Percentiles rank a stretch among this genome's conserved stretches.
phyloP scores from a whole-genome alignment of 1,140 invertebrate species.

The Oedothorax gibbosus region DNA sequence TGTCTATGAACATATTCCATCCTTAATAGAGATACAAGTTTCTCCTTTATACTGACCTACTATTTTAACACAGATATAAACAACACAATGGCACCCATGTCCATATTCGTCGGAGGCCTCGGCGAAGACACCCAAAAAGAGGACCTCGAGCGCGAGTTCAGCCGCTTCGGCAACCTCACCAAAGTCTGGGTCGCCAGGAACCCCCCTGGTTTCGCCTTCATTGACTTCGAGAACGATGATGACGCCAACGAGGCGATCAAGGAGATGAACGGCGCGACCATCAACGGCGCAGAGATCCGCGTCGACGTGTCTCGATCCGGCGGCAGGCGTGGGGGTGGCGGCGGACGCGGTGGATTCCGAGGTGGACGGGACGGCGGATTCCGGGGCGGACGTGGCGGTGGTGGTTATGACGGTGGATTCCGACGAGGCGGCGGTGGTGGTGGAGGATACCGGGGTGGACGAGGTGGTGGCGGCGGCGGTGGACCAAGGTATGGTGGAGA shows the following conservation, averaged over 20 bases:
- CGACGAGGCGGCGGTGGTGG: background rate
- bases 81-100: constrained; percentile 43
- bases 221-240: constrained; percentile 74
- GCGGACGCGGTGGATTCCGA: constrained; percentile 37
- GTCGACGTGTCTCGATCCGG: constrained; percentile 63
- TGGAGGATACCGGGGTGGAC: constrained; percentile 12
- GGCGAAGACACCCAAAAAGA: constrained; percentile 61
- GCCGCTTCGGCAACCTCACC: constrained; percentile 72
- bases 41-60: too few species aligned
- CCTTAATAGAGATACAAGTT: too few species aligned
- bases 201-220: constrained; percentile 74
- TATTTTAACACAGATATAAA: too few species aligned
- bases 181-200: constrained; percentile 76
- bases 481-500: constrained; percentile 12
- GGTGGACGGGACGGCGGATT: constrained; percentile 40
- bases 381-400: constrained; percentile 39
- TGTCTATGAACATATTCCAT: too few species aligned
- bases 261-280: constrained; percentile 70
- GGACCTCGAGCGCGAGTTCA: constrained; percentile 71
- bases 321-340: constrained; percentile 47
- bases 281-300: constrained; percentile 63
- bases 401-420: constrained; percentile 4
- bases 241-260: constrained; percentile 75
- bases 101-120: constrained; percentile 65
- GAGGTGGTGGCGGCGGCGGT: constrained; percentile 23